Evolutionary conservation across 2,888 invertebrate species (phyloP).

Genomic region (Cheilosia vernalis): DNA sequence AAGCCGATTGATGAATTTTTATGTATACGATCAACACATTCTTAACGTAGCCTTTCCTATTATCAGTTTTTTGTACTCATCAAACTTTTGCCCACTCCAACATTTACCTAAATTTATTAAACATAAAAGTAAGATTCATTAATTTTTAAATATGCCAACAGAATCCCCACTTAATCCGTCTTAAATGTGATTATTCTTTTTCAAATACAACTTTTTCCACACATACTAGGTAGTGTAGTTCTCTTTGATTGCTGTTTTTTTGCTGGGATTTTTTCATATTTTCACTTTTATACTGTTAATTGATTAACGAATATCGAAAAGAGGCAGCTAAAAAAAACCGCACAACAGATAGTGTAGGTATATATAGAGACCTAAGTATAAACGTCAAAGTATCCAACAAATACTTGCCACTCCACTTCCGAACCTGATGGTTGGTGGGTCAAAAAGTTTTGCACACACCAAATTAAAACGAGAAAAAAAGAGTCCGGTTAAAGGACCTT

Average conservation of each 20-base stretch:
- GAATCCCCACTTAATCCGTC: constrained; percentile 24
- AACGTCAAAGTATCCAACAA: constrained; percentile 59
- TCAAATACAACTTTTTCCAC: constrained; percentile 13
- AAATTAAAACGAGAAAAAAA: constrained; percentile 21
- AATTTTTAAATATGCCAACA: constrained; percentile 20
- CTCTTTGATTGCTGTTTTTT: constrained; percentile 37
- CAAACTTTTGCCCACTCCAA: too few relatives aligned
- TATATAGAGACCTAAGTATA: constrained; percentile 49
- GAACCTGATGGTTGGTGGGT: constrained; percentile 59
- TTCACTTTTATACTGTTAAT: constrained; percentile 57
- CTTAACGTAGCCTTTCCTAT: too few relatives aligned
- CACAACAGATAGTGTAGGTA: constrained; percentile 34
- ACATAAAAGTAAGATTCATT: too few relatives aligned
- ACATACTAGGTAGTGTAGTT: constrained; percentile 34
- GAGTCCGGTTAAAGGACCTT: constrained; percentile 40
- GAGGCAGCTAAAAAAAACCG: constrained; percentile 59
- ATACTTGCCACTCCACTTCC: constrained; percentile 66
- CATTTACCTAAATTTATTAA: too few relatives aligned
- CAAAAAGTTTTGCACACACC: constrained; percentile 26
- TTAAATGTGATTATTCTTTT: constrained; percentile 22
- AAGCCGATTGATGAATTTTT: too few relatives aligned
- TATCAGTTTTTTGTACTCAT: too few relatives aligned
- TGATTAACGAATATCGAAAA: constrained; percentile 69
- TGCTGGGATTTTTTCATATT: constrained; percentile 30
- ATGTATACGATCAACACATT: too few relatives aligned